Percentiles rank a stretch among this genome's conserved stretches.
Evolutionary conservation across 2,888 invertebrate species (phyloP).

Genomic region (Chrysomela aeneicollis): DNA sequence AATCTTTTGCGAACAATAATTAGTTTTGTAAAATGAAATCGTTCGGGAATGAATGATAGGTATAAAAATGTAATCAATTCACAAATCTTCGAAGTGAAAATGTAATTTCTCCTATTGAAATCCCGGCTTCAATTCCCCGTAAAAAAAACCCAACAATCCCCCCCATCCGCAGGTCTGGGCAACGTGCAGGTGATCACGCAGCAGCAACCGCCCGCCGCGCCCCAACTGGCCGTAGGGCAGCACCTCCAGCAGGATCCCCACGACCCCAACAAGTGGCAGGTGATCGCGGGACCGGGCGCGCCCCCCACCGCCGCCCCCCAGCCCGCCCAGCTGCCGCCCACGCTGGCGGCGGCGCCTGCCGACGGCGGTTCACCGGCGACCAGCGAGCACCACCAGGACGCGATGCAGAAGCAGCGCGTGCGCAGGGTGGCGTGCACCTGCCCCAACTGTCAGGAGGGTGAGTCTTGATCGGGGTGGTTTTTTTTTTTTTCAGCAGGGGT

Average conservation of each 20-base stretch:
- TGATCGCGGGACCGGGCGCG: conserved; percentile 62
- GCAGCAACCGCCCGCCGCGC: conserved; percentile 51
- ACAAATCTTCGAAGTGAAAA: too few relatives aligned
- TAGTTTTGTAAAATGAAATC: too few relatives aligned
- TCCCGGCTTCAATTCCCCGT: too few relatives aligned
- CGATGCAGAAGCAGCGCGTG: conserved; percentile 68
- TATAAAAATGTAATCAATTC: too few relatives aligned
- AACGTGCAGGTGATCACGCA: conserved; percentile 83
- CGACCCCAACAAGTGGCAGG: conserved; percentile 87
- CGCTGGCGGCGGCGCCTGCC: conserved; percentile 37
- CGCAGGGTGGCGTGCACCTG: conserved; percentile 96
- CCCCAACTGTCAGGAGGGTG: conserved; percentile 90
- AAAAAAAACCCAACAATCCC: too few relatives aligned
- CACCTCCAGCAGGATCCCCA: conserved; percentile 84
- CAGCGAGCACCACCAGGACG: conserved; percentile 52
- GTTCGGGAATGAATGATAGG: too few relatives aligned
- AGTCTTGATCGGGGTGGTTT: too few relatives aligned
- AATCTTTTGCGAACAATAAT: too few relatives aligned
- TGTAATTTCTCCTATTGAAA: too few relatives aligned
- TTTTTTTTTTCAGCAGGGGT: too few relatives aligned
- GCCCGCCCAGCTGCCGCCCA: conserved; percentile 30
- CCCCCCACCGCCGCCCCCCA: conserved; percentile 46
- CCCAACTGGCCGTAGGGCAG: conserved; percentile 64
- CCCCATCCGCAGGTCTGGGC: conserved; percentile 66
- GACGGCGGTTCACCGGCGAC: conserved; percentile 36